phyloP scores from a whole-genome alignment of 2,113 vertebrate species.

The Centropristis striata region DNA sequence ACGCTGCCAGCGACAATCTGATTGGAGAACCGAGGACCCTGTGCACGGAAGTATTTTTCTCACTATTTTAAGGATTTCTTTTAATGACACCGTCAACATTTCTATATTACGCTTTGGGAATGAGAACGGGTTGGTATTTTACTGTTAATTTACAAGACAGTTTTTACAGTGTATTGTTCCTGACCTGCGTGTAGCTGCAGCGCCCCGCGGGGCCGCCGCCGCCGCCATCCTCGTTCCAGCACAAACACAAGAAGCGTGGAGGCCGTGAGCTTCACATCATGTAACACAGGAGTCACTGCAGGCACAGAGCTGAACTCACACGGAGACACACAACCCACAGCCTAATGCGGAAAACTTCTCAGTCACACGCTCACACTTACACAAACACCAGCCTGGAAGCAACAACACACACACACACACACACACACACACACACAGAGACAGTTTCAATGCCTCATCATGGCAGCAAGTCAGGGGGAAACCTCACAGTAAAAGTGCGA shows the following conservation, averaged over 20 bases:
- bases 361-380: neutral
- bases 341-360: slow-evolving; percentile 14
- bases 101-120: too few relatives aligned
- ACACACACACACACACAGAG: slow-evolving; percentile 18
- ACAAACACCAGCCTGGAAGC: slow-evolving; percentile 29
- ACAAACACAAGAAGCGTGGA: neutral
- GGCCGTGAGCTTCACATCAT: neutral
- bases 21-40: too few relatives aligned
- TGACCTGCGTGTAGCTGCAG: neutral
- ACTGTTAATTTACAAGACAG: too few relatives aligned
- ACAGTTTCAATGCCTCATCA: slow-evolving; percentile 34
- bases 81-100: too few relatives aligned
- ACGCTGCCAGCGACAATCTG: too few relatives aligned
- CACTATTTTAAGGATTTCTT: too few relatives aligned
- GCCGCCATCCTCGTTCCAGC: neutral
- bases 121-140: too few relatives aligned
- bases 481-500: slow-evolving; percentile 38
- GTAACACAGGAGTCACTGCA: slow-evolving; percentile 23
- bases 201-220: neutral
- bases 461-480: slow-evolving; percentile 8
- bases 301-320: slow-evolving; percentile 1
- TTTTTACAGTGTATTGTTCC: too few relatives aligned
- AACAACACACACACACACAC: slow-evolving; percentile 16
- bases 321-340: slow-evolving; percentile 25
- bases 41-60: too few relatives aligned